Conservation (phyloP, 2,113 vertebrate genomes). For the Cyprinodon brontotheroides region DNA sequence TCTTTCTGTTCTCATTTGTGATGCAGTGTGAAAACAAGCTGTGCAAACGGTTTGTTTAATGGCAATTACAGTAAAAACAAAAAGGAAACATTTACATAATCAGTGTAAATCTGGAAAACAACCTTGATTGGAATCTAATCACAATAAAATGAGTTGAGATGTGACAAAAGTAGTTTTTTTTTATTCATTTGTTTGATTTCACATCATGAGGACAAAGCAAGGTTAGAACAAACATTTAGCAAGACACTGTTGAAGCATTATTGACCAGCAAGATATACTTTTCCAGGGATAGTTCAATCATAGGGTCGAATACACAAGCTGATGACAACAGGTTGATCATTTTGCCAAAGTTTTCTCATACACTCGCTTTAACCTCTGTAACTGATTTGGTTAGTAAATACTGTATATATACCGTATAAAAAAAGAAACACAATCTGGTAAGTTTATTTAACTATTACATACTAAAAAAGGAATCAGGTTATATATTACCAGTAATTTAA, state of each 20-base stretch:
- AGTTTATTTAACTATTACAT: neutral
- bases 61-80: neutral
- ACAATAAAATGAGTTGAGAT: neutral
- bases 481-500: conserved; percentile 18
- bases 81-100: neutral
- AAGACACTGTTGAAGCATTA: neutral
- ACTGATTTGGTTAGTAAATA: conserved; percentile 11
- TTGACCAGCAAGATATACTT: neutral
- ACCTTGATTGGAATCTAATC: neutral
- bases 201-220: neutral
- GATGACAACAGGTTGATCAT: neutral
- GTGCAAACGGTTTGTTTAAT: neutral
- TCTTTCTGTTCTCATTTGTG: conserved; percentile 6
- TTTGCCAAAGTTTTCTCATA: neutral
- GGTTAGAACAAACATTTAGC: neutral
- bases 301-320: neutral
- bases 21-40: neutral
- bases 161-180: conserved; percentile 8
- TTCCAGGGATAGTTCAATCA: neutral
- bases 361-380: neutral
- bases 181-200: neutral
- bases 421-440: neutral
- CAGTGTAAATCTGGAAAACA: neutral
- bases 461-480: conserved; percentile 12
- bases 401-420: neutral